phyloP scores from a whole-genome alignment of 2,113 vertebrate species.

The Phasianus colchicus region DNA sequence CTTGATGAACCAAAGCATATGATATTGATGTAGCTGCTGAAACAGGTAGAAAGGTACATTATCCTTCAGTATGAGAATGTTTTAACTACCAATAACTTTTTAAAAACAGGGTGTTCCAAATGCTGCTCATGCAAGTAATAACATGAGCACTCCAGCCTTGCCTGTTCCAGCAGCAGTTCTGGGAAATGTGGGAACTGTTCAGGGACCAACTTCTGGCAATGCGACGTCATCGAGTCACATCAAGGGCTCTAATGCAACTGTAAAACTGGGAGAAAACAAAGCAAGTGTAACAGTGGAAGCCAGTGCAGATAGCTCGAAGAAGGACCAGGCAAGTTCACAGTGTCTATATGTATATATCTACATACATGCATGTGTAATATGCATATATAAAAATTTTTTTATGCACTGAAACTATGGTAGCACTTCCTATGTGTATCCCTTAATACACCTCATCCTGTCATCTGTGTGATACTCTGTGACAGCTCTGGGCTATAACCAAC shows the following conservation, averaged over 20 bases:
- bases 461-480: neutral
- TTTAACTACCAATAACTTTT: conserved; percentile 70
- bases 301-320: conserved; percentile 94
- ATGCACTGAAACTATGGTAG: neutral
- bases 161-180: conserved; percentile 82
- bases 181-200: conserved; percentile 68
- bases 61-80: neutral
- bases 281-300: conserved; percentile 84
- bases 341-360: neutral
- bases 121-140: conserved; percentile 79
- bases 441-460: neutral
- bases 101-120: conserved; percentile 81
- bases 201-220: conserved; percentile 79
- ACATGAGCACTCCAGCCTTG: conserved; percentile 77
- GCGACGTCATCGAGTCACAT: conserved; percentile 85
- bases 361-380: neutral
- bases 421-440: neutral
- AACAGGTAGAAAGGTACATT: neutral
- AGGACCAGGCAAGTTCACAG: conserved; percentile 89
- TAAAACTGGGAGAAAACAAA: conserved; percentile 80
- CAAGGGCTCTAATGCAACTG: conserved; percentile 77
- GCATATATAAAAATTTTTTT: neutral
- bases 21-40: neutral
- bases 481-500: neutral
- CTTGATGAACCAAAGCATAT: neutral